A percentile compares a stretch with the other conserved stretches of the same genome.
These are phyloP conservation scores for Spermophilus dauricus DNA, from an alignment of 2,113 vertebrate species.

Conservation along the genomic window DNA sequence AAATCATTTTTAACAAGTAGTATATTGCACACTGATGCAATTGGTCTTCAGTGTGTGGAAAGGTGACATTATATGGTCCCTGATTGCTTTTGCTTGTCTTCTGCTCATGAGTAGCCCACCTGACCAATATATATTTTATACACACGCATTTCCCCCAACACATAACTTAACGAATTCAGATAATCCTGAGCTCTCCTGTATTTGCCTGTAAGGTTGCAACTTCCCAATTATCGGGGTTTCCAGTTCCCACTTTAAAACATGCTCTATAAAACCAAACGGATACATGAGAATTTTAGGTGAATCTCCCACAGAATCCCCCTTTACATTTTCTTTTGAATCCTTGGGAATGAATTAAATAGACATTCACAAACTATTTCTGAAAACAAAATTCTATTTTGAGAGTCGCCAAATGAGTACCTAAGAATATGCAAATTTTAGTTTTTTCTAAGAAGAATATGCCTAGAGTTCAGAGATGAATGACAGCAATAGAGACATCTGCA, in stretches of 20 bases:
- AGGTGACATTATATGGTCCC: neutral
- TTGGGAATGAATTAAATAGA: slow-evolving; percentile 12
- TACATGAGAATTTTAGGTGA: neutral
- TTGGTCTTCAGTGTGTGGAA: neutral
- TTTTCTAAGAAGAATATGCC: slow-evolving; percentile 55
- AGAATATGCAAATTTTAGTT: slow-evolving; percentile 75
- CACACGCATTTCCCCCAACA: neutral
- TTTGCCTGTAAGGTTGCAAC: neutral
- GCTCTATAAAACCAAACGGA: neutral
- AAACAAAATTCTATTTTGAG: slow-evolving; percentile 71
- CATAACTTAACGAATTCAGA: neutral
- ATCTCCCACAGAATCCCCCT: neutral
- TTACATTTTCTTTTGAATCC: slow-evolving; percentile 18
- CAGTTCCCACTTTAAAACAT: slow-evolving; percentile 20
- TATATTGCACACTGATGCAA: neutral
- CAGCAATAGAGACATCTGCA: slow-evolving; percentile 30
- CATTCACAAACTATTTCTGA: slow-evolving; percentile 61
- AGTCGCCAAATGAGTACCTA: slow-evolving; percentile 50
- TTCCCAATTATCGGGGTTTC: neutral
- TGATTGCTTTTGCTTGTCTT: neutral
- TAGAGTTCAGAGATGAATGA: slow-evolving; percentile 68
- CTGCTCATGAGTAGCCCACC: neutral
- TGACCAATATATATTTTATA: neutral
- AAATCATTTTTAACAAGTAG: neutral
- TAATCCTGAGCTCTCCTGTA: neutral